Percentiles rank a stretch among this genome's conserved stretches.
Evolutionary conservation across 2,888 invertebrate genomes (phyloP).

Genomic region (Ceriagrion tenellum): DNA sequence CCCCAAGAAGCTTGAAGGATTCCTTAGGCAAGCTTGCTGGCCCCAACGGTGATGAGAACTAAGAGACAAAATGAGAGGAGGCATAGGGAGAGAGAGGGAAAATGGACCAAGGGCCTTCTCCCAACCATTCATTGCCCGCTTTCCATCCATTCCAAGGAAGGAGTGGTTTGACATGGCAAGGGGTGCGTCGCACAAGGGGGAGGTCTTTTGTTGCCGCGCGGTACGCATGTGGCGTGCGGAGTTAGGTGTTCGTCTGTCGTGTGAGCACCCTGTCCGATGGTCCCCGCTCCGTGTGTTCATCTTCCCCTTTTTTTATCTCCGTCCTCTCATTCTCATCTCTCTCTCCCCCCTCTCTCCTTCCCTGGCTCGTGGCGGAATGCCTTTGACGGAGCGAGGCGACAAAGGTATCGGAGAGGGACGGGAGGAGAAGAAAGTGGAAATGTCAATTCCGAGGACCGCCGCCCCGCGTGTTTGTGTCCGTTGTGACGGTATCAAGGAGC

Average conservation of each 20-base stretch:
- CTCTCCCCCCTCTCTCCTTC: neutral
- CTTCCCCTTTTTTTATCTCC: neutral
- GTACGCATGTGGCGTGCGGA: neutral
- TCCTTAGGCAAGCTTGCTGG: neutral
- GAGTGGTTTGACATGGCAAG: neutral
- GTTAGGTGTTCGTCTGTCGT: neutral
- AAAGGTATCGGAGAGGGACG: constrained; percentile 12
- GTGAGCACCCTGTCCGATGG: neutral
- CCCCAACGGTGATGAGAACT: neutral
- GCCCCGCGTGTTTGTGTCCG: neutral
- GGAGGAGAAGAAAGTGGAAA: constrained; percentile 37
- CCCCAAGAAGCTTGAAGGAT: neutral
- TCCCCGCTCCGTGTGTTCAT: neutral
- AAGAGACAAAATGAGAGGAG: neutral
- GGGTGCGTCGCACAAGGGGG: neutral
- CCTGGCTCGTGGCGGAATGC: neutral
- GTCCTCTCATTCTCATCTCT: neutral
- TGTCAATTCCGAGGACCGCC: constrained; percentile 35
- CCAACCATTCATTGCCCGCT: neutral
- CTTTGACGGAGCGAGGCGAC: constrained; percentile 34
- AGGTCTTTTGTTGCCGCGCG: neutral
- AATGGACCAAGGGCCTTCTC: neutral
- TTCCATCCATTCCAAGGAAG: neutral
- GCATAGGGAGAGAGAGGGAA: neutral
- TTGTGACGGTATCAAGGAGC: neutral